These are phyloP conservation scores for Trichonephila clavipes DNA, from an alignment of 1,140 invertebrate genomes.

Conservation along the genomic window DNA sequence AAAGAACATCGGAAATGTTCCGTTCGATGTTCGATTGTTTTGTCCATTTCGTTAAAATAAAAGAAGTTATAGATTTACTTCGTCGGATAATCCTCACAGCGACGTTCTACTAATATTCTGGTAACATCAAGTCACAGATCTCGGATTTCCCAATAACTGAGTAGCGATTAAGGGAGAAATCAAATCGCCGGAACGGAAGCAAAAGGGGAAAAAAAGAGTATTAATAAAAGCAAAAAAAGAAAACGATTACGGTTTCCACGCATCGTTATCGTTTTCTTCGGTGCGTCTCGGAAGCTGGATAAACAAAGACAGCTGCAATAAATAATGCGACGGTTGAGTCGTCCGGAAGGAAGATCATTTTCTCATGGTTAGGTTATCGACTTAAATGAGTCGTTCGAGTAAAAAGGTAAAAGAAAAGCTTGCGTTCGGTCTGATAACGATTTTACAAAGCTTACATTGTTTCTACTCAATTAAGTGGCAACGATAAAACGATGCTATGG, in stretches of 20 bases:
- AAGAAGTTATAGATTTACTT: conserved; percentile 39
- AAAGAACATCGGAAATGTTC: neutral
- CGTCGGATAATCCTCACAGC: conserved; percentile 20
- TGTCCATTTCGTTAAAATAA: conserved; percentile 36
- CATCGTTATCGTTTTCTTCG: conserved; percentile 59
- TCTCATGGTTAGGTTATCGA: conserved; percentile 43
- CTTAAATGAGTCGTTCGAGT: conserved; percentile 49
- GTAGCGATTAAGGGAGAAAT: conserved; percentile 45
- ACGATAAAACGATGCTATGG: conserved; percentile 11
- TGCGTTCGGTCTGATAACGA: conserved; percentile 11
- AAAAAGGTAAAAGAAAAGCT: conserved; percentile 25
- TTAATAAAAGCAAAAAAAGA: neutral
- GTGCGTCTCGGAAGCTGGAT: conserved; percentile 21
- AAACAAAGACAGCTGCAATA: conserved; percentile 61
- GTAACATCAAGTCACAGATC: conserved; percentile 19
- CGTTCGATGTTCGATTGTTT: conserved; percentile 36
- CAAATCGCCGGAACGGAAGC: conserved; percentile 52
- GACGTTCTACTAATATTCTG: conserved; percentile 21
- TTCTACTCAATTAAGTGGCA: conserved; percentile 24
- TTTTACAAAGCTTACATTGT: conserved; percentile 41
- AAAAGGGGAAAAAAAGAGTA: neutral
- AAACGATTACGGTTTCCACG: conserved; percentile 57
- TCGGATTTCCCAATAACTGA: conserved; percentile 61
- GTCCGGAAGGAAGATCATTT: conserved; percentile 26
- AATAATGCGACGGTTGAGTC: conserved; percentile 49